phyloP scores from a whole-genome alignment of 2,888 invertebrate genomes.

The Alloplasta piceator region DNA sequence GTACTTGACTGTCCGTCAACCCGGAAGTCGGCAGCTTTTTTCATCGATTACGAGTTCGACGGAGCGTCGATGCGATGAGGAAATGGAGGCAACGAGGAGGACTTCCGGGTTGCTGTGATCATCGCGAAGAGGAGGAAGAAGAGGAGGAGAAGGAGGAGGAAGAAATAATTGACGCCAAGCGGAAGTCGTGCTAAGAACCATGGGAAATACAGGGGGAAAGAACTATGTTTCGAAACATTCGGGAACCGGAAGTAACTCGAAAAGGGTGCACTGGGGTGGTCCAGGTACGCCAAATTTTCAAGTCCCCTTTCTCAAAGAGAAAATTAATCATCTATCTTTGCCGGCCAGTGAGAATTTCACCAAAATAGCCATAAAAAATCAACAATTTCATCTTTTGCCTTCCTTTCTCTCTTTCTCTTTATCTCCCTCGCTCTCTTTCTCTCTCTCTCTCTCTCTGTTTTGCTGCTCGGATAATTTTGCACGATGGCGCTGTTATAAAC shows the following conservation, averaged over 20 bases:
- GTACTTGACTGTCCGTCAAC: conserved; percentile 18
- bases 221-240: conserved; percentile 84
- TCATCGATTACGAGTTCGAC: conserved; percentile 46
- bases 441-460: not conserved
- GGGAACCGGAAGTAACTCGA: conserved; percentile 84
- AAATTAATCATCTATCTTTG: not conserved
- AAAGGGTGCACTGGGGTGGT: conserved; percentile 93
- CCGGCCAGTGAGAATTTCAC: not conserved
- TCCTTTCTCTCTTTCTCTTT: not conserved
- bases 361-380: not conserved
- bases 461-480: not conserved
- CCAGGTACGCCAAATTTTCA: conserved; percentile 87
- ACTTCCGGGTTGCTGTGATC: conserved; percentile 60
- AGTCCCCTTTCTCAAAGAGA: conserved; percentile 2
- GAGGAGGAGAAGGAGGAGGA: conserved; percentile 21
- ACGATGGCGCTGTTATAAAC: conserved; percentile 5
- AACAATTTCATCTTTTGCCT: not conserved
- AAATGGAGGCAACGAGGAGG: conserved; percentile 49
- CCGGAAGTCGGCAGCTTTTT: conserved; percentile 46
- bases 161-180: conserved; percentile 18
- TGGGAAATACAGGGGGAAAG: conserved; percentile 88
- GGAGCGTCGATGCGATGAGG: conserved; percentile 48
- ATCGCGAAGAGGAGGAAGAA: conserved; percentile 24
- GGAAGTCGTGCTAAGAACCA: conserved; percentile 73
- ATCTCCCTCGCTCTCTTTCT: not conserved